A percentile compares a stretch with the other conserved stretches of the same genome.
Conservation (phyloP, 2,113 vertebrate species). For the Pterophyllum scalare region DNA sequence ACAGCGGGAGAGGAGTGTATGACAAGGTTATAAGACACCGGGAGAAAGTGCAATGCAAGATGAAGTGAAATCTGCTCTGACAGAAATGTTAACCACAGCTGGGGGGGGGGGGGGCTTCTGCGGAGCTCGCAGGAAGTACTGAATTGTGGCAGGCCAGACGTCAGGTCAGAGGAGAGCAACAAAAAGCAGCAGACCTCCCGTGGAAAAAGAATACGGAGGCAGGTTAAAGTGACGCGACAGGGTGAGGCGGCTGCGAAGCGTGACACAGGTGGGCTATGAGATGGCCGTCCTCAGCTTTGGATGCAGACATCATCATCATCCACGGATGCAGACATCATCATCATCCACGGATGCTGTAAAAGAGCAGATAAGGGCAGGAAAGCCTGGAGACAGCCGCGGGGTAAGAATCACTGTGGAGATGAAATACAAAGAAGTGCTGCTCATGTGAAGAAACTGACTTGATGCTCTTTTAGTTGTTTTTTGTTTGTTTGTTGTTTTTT, state of each 20-base stretch:
- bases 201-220: background rate
- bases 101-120: background rate
- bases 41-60: conserved; percentile 48
- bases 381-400: background rate
- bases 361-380: conserved; percentile 9
- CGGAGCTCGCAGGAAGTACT: background rate
- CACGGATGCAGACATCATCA: conserved; percentile 19
- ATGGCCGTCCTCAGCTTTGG: conserved; percentile 10
- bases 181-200: background rate
- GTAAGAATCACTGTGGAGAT: conserved; percentile 26
- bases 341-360: conserved; percentile 8
- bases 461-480: background rate
- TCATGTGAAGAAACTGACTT: conserved; percentile 21
- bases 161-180: conserved; percentile 2
- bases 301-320: conserved; percentile 18
- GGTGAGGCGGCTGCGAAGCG: background rate
- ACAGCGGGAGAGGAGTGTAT: conserved; percentile 3
- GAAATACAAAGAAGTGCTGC: conserved; percentile 6
- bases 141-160: conserved; percentile 2
- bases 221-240: background rate
- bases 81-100: conserved; percentile 23
- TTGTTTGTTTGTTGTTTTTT: no score
- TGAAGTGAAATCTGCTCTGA: conserved; percentile 27
- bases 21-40: conserved; percentile 8
- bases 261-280: conserved; percentile 15